Conservation (phyloP, 1,140 invertebrate genomes). For the Ceratitis capitata region DNA sequence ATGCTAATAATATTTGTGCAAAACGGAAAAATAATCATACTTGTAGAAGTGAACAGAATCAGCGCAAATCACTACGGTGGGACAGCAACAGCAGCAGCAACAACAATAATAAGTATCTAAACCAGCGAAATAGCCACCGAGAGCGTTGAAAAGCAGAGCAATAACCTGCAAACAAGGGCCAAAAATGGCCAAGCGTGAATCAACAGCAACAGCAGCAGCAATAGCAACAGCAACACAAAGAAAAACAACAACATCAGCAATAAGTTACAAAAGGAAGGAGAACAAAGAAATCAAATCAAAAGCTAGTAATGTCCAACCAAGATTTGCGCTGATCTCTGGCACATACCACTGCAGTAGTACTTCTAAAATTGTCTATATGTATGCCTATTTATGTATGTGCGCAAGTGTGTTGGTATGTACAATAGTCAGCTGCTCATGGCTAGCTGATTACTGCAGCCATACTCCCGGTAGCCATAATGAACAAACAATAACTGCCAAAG, state of each 20-base stretch:
- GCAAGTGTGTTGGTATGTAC: background rate
- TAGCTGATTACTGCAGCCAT: background rate
- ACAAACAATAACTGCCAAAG: conserved; percentile 39
- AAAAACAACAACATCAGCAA: no score
- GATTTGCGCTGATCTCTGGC: background rate
- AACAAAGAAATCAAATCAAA: background rate
- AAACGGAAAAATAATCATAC: background rate
- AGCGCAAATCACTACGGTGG: background rate
- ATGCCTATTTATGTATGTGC: background rate
- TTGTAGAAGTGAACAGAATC: conserved; percentile 20
- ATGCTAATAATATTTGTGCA: background rate
- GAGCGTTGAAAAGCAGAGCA: background rate
- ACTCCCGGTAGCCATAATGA: conserved; percentile 20
- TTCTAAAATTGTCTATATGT: background rate
- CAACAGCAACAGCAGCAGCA: background rate
- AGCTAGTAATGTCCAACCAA: background rate
- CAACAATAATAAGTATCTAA: background rate
- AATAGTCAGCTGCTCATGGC: background rate
- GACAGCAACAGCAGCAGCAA: background rate
- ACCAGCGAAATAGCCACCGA: no score
- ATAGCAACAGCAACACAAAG: background rate
- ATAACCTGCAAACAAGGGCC: conserved; percentile 32
- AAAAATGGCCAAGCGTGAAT: background rate
- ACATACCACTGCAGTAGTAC: background rate
- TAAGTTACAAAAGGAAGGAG: background rate